phyloP scores from a whole-genome alignment of 2,797 vertebrate genomes.

The Trematomus bernacchii region DNA sequence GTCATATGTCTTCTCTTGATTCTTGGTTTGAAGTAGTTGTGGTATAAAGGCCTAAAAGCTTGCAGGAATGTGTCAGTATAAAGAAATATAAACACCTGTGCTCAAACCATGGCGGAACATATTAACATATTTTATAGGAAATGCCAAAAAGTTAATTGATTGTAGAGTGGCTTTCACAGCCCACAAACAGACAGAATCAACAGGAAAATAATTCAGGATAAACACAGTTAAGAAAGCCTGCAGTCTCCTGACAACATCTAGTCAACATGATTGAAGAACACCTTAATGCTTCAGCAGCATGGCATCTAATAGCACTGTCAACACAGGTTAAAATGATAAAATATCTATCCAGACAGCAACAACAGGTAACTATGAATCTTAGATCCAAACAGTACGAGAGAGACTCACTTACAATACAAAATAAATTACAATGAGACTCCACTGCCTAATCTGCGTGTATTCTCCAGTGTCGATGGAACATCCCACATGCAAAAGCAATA shows the following conservation, averaged over 20 bases:
- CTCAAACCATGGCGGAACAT: conserved; percentile 5
- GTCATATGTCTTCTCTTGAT: conserved; percentile 44
- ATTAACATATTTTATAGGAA: conserved; percentile 12
- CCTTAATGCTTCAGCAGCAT: conserved; percentile 49
- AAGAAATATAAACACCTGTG: background rate
- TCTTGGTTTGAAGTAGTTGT: conserved; percentile 33
- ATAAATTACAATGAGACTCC: conserved; percentile 22
- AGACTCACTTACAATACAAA: conserved; percentile 14
- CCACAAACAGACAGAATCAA: conserved; percentile 14
- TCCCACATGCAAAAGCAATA: conserved; percentile 12
- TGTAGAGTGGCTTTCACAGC: background rate
- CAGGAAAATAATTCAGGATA: conserved; percentile 6
- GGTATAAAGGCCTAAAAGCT: conserved; percentile 25
- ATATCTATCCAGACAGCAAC: conserved; percentile 29
- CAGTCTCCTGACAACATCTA: conserved; percentile 18
- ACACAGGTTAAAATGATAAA: conserved; percentile 50
- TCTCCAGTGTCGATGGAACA: conserved; percentile 23
- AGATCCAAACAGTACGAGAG: conserved; percentile 10
- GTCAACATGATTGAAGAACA: conserved; percentile 53
- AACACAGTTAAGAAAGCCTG: conserved; percentile 25
- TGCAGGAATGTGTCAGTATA: conserved; percentile 17
- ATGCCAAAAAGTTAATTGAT: conserved; percentile 5
- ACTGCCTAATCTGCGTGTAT: conserved; percentile 22
- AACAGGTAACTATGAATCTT: conserved; percentile 22
- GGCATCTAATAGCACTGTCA: conserved; percentile 47